A percentile compares a stretch with the other conserved stretches of the same genome.
These are phyloP conservation scores for Trypoxylus dichotomus DNA, from an alignment of 1,140 invertebrate genomes.

Conservation along the genomic window DNA sequence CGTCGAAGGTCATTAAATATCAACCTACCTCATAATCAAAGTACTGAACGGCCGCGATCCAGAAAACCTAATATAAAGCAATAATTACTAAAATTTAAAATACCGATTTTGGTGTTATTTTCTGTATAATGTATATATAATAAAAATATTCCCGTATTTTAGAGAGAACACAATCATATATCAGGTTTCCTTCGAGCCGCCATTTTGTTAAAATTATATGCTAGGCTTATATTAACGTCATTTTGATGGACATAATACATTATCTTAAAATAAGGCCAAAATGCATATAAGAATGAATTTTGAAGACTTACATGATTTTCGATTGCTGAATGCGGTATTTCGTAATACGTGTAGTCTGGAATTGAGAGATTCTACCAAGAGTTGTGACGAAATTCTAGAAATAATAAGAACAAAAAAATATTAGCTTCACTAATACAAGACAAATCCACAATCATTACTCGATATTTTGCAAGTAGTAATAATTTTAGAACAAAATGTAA, in stretches of 20 bases:
- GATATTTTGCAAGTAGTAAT: not conserved
- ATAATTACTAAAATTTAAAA: not conserved
- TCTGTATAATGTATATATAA: not conserved
- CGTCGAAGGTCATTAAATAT: not conserved
- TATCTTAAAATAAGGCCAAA: conserved; percentile 11
- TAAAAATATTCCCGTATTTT: not conserved
- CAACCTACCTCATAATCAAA: conserved; percentile 5
- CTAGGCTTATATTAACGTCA: not conserved
- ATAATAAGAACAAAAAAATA: not conserved
- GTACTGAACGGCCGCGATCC: not conserved
- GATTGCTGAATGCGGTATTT: not conserved
- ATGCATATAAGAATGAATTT: not conserved
- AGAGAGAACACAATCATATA: not conserved
- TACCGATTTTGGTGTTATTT: not conserved
- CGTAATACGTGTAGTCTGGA: not conserved
- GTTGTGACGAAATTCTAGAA: not conserved
- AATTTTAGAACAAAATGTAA: not conserved
- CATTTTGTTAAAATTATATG: not conserved
- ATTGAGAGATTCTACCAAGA: not conserved
- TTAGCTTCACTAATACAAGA: not conserved
- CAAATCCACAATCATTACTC: no score
- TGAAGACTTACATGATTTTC: conserved; percentile 7
- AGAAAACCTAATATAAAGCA: conserved; percentile 15
- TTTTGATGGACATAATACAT: not conserved
- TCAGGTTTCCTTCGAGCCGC: not conserved